These are phyloP conservation scores for Apamea epomidion DNA, from an alignment of 2,888 invertebrate genomes.

Conservation along the genomic window DNA sequence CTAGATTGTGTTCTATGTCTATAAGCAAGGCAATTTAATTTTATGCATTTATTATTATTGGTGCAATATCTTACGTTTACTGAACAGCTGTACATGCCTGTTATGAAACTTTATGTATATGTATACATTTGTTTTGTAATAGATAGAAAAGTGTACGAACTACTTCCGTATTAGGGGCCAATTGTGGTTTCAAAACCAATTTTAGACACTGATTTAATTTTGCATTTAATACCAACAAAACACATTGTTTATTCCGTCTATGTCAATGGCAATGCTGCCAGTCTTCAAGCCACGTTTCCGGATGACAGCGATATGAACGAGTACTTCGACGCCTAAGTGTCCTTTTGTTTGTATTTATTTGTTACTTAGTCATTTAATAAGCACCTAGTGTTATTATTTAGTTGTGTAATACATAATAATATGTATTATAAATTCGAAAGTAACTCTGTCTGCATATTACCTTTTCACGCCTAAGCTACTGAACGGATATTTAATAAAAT, in stretches of 20 bases:
- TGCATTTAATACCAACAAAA: neutral
- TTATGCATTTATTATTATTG: conserved; percentile 22
- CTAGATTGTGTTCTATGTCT: conserved; percentile 2
- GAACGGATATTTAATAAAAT: too few species aligned
- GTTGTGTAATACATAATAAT: too few species aligned
- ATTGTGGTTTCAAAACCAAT: conserved; percentile 2
- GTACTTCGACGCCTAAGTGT: too few species aligned
- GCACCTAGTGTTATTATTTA: too few species aligned
- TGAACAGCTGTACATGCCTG: neutral
- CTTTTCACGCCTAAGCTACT: too few species aligned
- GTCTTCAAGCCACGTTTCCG: too few species aligned
- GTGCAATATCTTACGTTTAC: conserved; percentile 3
- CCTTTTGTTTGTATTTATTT: too few species aligned
- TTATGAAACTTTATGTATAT: neutral
- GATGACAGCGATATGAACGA: too few species aligned
- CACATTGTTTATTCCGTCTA: neutral
- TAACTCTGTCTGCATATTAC: too few species aligned
- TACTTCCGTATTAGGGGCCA: neutral
- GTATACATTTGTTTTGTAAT: neutral
- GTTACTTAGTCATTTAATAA: too few species aligned
- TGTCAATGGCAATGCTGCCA: too few species aligned
- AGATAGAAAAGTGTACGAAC: neutral
- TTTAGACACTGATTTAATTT: neutral
- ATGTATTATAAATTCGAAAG: too few species aligned
- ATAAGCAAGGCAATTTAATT: conserved; percentile 19